Conservation (phyloP, 2,888 invertebrate genomes). For the Drosophila testacea region DNA sequence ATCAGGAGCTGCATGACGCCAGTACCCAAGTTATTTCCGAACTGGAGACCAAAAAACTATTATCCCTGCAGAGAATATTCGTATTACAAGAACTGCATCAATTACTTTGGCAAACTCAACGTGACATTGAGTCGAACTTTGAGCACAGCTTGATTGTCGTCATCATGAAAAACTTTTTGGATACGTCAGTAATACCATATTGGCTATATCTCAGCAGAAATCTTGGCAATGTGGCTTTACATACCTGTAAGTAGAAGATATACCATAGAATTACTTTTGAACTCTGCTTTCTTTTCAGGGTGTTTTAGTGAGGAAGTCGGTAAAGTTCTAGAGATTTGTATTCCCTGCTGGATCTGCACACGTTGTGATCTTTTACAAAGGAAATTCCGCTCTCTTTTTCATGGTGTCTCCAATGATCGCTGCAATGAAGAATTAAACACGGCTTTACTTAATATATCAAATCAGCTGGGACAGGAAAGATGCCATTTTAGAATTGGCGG, state of each 20-base stretch:
- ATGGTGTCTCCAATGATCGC: slow-evolving; percentile 38
- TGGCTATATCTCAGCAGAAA: slow-evolving; percentile 47
- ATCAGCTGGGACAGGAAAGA: slow-evolving; percentile 62
- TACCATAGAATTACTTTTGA: neutral
- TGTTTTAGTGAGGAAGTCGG: slow-evolving; percentile 21
- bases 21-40: slow-evolving; percentile 1
- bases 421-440: slow-evolving; percentile 44
- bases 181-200: slow-evolving; percentile 58
- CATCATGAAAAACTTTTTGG: slow-evolving; percentile 57
- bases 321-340: slow-evolving; percentile 31
- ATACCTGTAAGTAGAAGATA: slow-evolving; percentile 16
- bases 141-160: slow-evolving; percentile 49
- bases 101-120: slow-evolving; percentile 50
- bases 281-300: slow-evolving; percentile 22
- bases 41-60: slow-evolving; percentile 12
- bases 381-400: slow-evolving; percentile 38
- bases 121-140: slow-evolving; percentile 55
- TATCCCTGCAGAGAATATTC: neutral
- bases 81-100: slow-evolving; percentile 63
- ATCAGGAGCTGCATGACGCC: slow-evolving; percentile 30
- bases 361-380: slow-evolving; percentile 51
- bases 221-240: neutral
- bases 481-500: slow-evolving; percentile 53
- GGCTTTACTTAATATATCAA: slow-evolving; percentile 42
- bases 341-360: slow-evolving; percentile 58